phyloP scores from a whole-genome alignment of 30 jellyfish, hydroid and myxozoan species.

The Hydractinia symbiolongicarpus region DNA sequence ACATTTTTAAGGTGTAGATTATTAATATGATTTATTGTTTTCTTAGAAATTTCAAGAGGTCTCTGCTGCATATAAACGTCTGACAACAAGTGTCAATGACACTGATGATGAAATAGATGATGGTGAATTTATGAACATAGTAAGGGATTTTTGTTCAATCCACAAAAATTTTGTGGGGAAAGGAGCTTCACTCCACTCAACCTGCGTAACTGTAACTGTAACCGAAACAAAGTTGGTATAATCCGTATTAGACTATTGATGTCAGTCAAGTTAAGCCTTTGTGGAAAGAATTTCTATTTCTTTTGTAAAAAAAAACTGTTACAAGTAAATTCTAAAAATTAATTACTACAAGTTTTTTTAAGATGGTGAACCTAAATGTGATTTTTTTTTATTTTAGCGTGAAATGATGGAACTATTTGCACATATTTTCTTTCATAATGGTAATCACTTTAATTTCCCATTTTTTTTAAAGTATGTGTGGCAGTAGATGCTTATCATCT shows the following conservation, averaged over 20 bases:
- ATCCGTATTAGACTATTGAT: too few species aligned
- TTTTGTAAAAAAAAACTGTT: too few species aligned
- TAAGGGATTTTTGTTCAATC: not conserved
- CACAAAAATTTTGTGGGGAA: too few species aligned
- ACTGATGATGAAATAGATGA: constrained; percentile 69
- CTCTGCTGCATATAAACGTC: constrained; percentile 85
- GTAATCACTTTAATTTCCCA: not conserved
- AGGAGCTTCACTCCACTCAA: too few species aligned
- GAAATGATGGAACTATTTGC: constrained; percentile 57
- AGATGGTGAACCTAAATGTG: not conserved
- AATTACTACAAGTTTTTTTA: constrained; percentile 13
- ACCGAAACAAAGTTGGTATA: too few species aligned
- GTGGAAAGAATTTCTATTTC: too few species aligned
- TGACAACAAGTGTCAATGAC: constrained; percentile 72
- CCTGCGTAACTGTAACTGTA: too few species aligned
- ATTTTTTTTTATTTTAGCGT: constrained; percentile 17
- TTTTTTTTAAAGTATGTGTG: not conserved
- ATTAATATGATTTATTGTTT: not conserved
- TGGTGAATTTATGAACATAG: constrained; percentile 40
- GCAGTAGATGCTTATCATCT: not conserved
- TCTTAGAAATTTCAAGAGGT: constrained; percentile 87
- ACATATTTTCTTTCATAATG: constrained; percentile 40
- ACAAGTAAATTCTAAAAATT: too few species aligned
- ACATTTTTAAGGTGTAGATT: not conserved
- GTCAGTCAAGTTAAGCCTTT: too few species aligned